Base-by-base conservation (phyloP, 2,113 vertebrate species). In the Castor canadensis region DNA sequence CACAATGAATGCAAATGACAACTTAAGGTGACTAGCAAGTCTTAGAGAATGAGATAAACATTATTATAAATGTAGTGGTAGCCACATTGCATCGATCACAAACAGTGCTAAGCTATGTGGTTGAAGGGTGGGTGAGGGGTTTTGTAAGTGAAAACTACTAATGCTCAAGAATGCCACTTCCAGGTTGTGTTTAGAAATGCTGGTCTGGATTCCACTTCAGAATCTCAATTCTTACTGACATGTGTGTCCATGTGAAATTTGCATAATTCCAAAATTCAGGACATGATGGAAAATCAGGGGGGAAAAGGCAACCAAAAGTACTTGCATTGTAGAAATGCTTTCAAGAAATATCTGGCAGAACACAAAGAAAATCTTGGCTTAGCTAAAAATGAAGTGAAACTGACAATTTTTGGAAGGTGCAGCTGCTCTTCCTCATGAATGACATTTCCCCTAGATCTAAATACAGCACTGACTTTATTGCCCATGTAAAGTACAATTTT, bases 291-390 rank as follows among this genome's bases (percentile, higher is more conserved):
- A 87, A 89, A 85, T 73, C 52, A 86, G 30, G 49, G 40, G 2
- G 38, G 54, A 52, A 30, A 32, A 24, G 24, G 56, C 38, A 89
- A 32, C 32, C 81, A 45, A 83, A 96, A 89, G 62, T 87, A 66
- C 28, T 91, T 80, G n/a, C 54, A 45, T 3, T 40, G 2, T 40
- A 75, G 45, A 92, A 83, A 66, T 62, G 6, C 22, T 64, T 87
- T 94, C 22, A 83, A 86, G 64, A 96, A 83, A 91, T 94, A 40
- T 75, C 69, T 93, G 40, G 62, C 73, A 93, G n/a, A 95, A 79
- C 45, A 82, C 56, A 91, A 93, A 87, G 71, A 89, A 92, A 84
- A 56, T 77, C 43, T 95, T 97, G 47, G 67, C 83, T 91, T 89
- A 45, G 32, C 35, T 82, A 54, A 90, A 90, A 86, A 38, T 87